phyloP scores from a whole-genome alignment of 2,113 vertebrate species.

The Regulus satrapa region DNA sequence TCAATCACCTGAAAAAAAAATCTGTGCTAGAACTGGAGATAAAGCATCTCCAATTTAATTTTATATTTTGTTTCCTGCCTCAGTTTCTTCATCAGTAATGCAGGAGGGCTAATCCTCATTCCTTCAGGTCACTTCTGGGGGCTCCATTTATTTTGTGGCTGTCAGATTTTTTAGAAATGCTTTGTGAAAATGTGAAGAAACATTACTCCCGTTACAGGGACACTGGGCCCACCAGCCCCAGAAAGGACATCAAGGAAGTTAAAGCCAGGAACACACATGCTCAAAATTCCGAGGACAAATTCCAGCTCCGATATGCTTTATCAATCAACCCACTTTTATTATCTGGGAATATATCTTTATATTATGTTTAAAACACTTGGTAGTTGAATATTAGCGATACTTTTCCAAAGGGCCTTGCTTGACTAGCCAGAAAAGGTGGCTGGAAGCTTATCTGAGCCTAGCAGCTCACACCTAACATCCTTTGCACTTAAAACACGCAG shows the following conservation, averaged over 20 bases:
- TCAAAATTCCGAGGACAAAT: not conserved
- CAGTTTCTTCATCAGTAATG: fast-evolving
- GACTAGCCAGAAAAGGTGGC: not conserved
- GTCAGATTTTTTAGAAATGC: not conserved
- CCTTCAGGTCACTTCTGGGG: not conserved
- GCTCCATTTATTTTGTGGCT: not conserved
- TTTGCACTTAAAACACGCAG: not conserved
- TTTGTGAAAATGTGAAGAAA: not conserved
- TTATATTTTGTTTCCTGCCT: not conserved
- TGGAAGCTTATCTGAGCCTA: not conserved
- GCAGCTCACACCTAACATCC: not conserved
- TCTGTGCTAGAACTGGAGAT: not conserved
- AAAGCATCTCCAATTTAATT: not conserved
- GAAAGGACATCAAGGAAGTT: not conserved
- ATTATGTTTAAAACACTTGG: not conserved
- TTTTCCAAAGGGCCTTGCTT: not conserved
- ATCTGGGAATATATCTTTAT: not conserved
- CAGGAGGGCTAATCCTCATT: not conserved
- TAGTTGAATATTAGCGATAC: not conserved
- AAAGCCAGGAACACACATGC: fast-evolving
- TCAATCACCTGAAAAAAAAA: not conserved
- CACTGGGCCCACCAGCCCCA: not conserved
- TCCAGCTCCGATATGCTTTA: not conserved
- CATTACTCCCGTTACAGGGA: not conserved
- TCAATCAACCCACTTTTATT: not conserved